These are phyloP conservation scores for Semaprochilodus insignis DNA, from an alignment of 2,797 vertebrate species.

Conservation along the genomic window DNA sequence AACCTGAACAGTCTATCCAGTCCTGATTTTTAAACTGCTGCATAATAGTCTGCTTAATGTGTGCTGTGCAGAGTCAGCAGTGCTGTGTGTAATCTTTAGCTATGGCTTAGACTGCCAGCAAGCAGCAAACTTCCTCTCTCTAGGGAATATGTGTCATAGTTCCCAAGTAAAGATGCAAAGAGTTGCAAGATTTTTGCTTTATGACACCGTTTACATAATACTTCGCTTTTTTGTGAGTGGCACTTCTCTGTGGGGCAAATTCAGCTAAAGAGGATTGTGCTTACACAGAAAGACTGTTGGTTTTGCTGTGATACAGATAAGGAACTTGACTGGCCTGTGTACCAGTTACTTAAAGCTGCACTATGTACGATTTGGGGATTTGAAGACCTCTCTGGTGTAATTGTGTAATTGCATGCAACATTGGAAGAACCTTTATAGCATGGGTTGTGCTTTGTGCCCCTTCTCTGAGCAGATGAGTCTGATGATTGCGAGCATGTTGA, in stretches of 20 bases:
- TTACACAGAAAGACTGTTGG: background rate
- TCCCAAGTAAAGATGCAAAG: background rate
- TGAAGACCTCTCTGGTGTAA: too few species aligned
- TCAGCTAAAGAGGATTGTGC: background rate
- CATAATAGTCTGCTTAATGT: constrained; percentile 35
- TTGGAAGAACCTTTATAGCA: too few species aligned
- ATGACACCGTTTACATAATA: background rate
- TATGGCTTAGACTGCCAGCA: background rate
- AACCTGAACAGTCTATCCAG: background rate
- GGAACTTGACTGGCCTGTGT: too few species aligned
- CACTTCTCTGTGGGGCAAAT: too few species aligned
- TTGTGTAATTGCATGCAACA: too few species aligned
- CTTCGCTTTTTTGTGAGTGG: background rate
- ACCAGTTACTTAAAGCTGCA: too few species aligned
- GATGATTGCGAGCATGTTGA: too few species aligned
- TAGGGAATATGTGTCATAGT: background rate
- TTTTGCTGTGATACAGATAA: too few species aligned
- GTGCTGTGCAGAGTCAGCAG: constrained; percentile 48
- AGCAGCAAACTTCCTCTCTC: constrained; percentile 5
- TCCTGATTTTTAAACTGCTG: constrained; percentile 1
- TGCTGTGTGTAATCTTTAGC: constrained; percentile 50
- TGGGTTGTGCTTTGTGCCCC: too few species aligned
- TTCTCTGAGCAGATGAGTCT: too few species aligned
- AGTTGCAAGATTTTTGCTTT: background rate
- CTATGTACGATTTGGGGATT: too few species aligned